Conservation (phyloP, 53 echinoderm and acorn worm genomes). For the Temnopleurus reevesii region DNA sequence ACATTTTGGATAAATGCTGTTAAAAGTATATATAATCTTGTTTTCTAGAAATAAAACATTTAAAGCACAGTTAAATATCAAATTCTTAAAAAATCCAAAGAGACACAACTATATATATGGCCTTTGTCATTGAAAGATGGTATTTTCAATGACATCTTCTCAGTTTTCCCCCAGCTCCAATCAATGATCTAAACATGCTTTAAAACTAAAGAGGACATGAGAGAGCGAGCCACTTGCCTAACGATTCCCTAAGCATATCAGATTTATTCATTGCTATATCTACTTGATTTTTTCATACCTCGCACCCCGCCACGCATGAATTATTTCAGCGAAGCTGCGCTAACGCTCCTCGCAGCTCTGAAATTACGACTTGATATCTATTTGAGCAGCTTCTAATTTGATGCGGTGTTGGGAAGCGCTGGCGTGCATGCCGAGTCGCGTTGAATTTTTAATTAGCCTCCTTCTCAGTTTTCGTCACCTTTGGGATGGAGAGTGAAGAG, state of each 20-base stretch:
- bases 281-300: constrained; percentile 58
- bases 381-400: constrained; percentile 60
- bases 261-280: constrained; percentile 58
- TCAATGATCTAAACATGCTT: constrained; percentile 52
- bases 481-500: constrained; percentile 42
- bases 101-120: no score
- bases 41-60: no score
- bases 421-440: constrained; percentile 49
- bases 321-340: constrained; percentile 51
- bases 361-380: constrained; percentile 62
- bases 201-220: constrained; percentile 32
- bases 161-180: constrained; percentile 47
- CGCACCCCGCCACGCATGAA: constrained; percentile 40
- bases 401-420: constrained; percentile 57
- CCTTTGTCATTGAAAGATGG: no score
- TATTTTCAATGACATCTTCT: not conserved
- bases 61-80: no score
- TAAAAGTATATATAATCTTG: no score
- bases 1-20: no score
- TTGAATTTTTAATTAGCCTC: constrained; percentile 60
- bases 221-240: constrained; percentile 46
- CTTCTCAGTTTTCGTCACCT: constrained; percentile 58
- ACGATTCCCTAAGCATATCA: constrained; percentile 39
- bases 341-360: constrained; percentile 52
- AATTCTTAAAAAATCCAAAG: no score